Percentiles rank a stretch among this genome's conserved stretches.
Evolutionary conservation across 2,888 invertebrate genomes (phyloP).

Genomic region (Andrena hattorfiana): DNA sequence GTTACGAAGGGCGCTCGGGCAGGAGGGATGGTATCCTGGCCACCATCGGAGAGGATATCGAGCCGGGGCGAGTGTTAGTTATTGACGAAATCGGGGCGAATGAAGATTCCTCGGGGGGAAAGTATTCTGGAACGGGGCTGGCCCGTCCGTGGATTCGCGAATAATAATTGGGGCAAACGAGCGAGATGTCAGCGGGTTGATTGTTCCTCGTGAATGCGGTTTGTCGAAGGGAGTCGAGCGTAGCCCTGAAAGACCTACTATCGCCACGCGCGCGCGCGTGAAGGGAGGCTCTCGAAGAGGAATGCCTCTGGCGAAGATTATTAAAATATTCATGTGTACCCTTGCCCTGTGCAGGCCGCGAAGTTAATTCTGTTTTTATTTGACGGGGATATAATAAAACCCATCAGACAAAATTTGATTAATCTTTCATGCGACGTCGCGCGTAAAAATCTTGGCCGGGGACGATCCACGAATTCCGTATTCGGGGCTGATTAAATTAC

Average conservation of each 20-base stretch:
- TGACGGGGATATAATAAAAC: background rate
- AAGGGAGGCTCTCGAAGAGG: background rate
- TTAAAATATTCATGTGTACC: background rate
- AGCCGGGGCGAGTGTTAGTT: background rate
- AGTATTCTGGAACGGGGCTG: background rate
- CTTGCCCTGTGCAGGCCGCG: background rate
- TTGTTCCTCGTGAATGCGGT: background rate
- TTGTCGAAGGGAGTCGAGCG: background rate
- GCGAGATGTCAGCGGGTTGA: slow-evolving; percentile 9
- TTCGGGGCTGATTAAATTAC: slow-evolving; percentile 23
- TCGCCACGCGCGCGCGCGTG: too few relatives aligned
- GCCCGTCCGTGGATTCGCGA: background rate
- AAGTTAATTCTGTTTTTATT: background rate
- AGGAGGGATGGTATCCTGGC: background rate
- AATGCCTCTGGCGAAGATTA: background rate
- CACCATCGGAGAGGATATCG: slow-evolving; percentile 8
- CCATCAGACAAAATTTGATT: background rate
- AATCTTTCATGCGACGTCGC: background rate
- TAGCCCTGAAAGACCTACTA: background rate
- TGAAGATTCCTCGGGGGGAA: slow-evolving; percentile 11
- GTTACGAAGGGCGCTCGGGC: slow-evolving; percentile 23
- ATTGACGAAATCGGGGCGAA: slow-evolving; percentile 10
- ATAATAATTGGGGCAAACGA: slow-evolving; percentile 21
- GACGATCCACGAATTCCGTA: slow-evolving; percentile 1
- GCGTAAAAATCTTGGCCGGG: background rate